Percentiles rank a stretch among this genome's conserved stretches.
Conservation (phyloP, 2,888 invertebrate genomes). For the Eueremaeus valkanovi region DNA sequence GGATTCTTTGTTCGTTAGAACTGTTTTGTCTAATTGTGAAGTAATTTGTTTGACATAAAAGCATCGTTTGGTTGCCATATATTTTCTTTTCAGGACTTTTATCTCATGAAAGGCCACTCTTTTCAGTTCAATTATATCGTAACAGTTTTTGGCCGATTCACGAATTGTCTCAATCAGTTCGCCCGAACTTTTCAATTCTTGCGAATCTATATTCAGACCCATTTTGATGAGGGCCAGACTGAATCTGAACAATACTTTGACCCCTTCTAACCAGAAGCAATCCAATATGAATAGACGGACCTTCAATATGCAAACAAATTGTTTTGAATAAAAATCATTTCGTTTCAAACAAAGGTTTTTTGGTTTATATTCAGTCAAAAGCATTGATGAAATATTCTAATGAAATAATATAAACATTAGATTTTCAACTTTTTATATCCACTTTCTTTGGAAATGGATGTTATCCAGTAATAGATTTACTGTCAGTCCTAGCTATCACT, state of each 20-base stretch:
- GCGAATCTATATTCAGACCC: background rate
- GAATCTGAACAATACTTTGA: conserved; percentile 37
- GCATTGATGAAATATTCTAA: too few species aligned
- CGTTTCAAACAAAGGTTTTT: too few species aligned
- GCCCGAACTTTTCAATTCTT: background rate
- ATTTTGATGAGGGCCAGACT: conserved; percentile 34
- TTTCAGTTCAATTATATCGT: conserved; percentile 13
- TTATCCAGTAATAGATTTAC: too few species aligned
- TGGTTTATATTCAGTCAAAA: too few species aligned
- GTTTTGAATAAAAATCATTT: too few species aligned
- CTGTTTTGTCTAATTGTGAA: background rate
- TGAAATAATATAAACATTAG: too few species aligned
- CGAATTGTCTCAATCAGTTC: conserved; percentile 27
- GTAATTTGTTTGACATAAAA: conserved; percentile 38
- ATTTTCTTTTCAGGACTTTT: conserved; percentile 34
- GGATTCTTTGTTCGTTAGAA: background rate
- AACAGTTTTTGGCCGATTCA: conserved; percentile 21
- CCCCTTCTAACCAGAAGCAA: conserved; percentile 38
- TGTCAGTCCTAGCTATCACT: too few species aligned
- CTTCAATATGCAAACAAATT: background rate
- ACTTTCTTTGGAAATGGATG: too few species aligned
- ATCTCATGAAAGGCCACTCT: conserved; percentile 23
- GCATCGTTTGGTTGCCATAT: conserved; percentile 31
- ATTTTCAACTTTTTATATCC: too few species aligned
- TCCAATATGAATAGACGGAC: conserved; percentile 29